phyloP scores from a whole-genome alignment of 2,113 vertebrate genomes.

The Siniperca chuatsi region DNA sequence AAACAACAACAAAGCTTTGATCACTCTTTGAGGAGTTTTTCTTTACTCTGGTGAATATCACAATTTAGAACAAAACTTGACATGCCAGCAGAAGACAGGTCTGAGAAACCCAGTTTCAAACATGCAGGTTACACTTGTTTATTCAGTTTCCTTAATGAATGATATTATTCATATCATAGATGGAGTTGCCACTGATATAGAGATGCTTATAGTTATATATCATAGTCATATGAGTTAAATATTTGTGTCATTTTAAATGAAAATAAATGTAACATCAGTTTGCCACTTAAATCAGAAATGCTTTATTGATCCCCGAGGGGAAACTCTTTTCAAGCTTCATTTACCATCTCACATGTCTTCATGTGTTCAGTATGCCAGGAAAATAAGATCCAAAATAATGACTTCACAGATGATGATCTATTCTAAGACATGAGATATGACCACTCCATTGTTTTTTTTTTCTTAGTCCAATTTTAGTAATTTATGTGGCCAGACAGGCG shows the following conservation, averaged over 20 bases:
- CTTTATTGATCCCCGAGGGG: too few species aligned
- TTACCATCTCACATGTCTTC: background rate
- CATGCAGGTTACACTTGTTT: background rate
- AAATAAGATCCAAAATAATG: background rate
- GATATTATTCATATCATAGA: background rate
- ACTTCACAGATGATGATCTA: slow-evolving; percentile 24
- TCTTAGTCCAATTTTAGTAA: background rate
- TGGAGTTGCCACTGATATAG: background rate
- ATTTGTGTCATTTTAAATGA: slow-evolving; percentile 18
- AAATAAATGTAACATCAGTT: slow-evolving; percentile 10
- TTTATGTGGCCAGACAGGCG: background rate
- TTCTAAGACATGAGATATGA: slow-evolving; percentile 1
- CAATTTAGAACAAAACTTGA: background rate
- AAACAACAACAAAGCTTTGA: background rate
- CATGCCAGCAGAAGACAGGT: background rate
- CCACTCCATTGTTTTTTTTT: background rate
- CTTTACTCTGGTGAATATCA: background rate
- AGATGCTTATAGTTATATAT: background rate
- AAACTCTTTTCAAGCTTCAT: background rate
- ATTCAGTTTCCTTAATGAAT: background rate
- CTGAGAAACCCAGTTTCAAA: background rate
- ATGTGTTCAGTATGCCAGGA: background rate
- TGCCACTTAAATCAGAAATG: background rate
- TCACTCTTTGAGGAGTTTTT: too few species aligned
- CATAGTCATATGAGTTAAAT: background rate